phyloP scores from a whole-genome alignment of 2,797 vertebrate genomes.

The Mico argentatus region DNA sequence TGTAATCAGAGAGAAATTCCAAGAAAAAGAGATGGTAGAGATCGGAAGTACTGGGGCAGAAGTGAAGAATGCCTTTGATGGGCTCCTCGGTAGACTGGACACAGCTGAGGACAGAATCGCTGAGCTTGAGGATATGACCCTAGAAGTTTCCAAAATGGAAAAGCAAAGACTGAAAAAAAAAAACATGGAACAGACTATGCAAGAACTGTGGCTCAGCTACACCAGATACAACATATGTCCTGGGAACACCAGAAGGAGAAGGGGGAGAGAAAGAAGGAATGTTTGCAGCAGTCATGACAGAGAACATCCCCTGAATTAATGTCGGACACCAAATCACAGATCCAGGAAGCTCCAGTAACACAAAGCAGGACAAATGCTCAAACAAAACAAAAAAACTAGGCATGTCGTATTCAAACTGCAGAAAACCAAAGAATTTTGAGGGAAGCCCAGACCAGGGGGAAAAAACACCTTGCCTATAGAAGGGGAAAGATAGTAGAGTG shows the following conservation, averaged over 20 bases:
- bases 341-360: background rate
- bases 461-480: background rate
- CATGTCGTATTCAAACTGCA: background rate
- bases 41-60: background rate
- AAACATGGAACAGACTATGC: background rate
- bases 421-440: background rate
- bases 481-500: too few species aligned
- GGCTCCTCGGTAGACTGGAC: background rate
- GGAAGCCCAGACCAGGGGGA: background rate
- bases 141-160: background rate
- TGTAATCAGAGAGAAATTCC: background rate
- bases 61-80: background rate
- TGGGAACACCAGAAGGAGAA: background rate
- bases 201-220: background rate
- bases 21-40: background rate
- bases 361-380: background rate
- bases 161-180: background rate
- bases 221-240: background rate
- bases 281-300: background rate
- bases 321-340: background rate
- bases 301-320: background rate
- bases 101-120: background rate
- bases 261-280: background rate
- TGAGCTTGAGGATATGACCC: background rate
- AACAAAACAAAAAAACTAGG: background rate